phyloP scores from a whole-genome alignment of 2,888 invertebrate genomes.

The Eubasilissa splendida region DNA sequence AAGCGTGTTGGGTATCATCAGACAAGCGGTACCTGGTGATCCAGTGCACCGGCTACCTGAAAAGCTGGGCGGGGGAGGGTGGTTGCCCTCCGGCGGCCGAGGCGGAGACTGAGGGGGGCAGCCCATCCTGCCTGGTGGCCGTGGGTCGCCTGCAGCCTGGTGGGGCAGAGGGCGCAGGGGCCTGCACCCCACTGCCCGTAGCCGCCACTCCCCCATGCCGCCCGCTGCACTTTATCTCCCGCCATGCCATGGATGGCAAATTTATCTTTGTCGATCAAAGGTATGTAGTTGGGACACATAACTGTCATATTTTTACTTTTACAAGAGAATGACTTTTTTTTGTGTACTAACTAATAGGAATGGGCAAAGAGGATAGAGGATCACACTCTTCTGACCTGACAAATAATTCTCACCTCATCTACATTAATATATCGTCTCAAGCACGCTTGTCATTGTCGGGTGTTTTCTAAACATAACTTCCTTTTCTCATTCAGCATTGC shows the following conservation, averaged over 20 bases:
- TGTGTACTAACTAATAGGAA: too few relatives aligned
- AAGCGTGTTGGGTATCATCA: conserved; percentile 60
- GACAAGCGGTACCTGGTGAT: conserved; percentile 91
- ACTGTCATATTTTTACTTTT: too few relatives aligned
- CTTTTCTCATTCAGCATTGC: too few relatives aligned
- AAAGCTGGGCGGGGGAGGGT: conserved; percentile 90
- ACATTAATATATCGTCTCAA: too few relatives aligned
- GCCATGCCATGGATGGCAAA: conserved; percentile 92
- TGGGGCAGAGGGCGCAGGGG: conserved; percentile 61
- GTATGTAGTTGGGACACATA: conserved; percentile 65
- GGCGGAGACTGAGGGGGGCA: conserved; percentile 78
- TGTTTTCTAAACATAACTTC: too few relatives aligned
- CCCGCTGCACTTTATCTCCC: conserved; percentile 84
- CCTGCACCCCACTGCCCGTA: background rate
- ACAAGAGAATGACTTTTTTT: too few relatives aligned
- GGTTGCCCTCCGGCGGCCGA: conserved; percentile 75
- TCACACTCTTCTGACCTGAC: too few relatives aligned
- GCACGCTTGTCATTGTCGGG: too few relatives aligned
- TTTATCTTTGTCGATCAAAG: conserved; percentile 94
- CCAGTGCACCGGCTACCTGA: conserved; percentile 94
- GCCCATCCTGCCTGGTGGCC: conserved; percentile 90
- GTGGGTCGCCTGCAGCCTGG: conserved; percentile 83
- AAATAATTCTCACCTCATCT: too few relatives aligned
- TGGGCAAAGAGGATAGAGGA: too few relatives aligned
- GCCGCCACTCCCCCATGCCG: conserved; percentile 70